Base-by-base conservation (phyloP, 2,888 invertebrate genomes). In the Stenodema calcarata region DNA sequence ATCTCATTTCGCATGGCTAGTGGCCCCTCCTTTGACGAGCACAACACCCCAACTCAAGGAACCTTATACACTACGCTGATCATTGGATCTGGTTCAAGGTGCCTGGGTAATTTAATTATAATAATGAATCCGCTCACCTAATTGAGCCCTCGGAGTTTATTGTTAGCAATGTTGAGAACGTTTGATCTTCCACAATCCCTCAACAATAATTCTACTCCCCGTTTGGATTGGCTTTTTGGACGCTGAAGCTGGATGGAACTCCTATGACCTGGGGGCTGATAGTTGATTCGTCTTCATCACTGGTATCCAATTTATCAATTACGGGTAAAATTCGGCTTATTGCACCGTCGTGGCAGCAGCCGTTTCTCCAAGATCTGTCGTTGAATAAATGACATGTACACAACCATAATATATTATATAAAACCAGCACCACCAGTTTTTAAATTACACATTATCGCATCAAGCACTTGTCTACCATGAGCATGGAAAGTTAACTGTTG, bases 1-100 rank as follows among this genome's bases (percentile, higher is more conserved):
- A 80, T 54, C 80, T 54, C 80, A 80, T 80, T 80, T 54, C 50
- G 62, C 80, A 35, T 80, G 30, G 80, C 54, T 80, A 54, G 80
- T 41, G 50, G n/a, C 35, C 16, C n/a, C 7, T 30, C 78, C 44
- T 78, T 78, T 78, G 78, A 78, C 78, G n/a, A 27, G 12, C 44
- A 12, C n/a, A 44, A n/a, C 16, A 16, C 18, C 70, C 35, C 14
- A 73, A 73, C 73, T 35, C 73, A 18, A 41, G 42, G 78, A 44
- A 44, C 27, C 78, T 78, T 44, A n/a, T 42, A 78, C 78, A 78
- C 78, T 41, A 41, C 42, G 44, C 27, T 78, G 78, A 78, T 78
- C 78, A 78, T 78, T 44, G 47, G 44, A 41, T 41, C 73, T 41
- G 35, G 41, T 30, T 73, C 4, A 14, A 35, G 73, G 35, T 73